Percentiles rank a stretch among this genome's conserved stretches.
Evolutionary conservation across 2,797 vertebrate species (phyloP).

Genomic region (Rhinichthys osculus): DNA sequence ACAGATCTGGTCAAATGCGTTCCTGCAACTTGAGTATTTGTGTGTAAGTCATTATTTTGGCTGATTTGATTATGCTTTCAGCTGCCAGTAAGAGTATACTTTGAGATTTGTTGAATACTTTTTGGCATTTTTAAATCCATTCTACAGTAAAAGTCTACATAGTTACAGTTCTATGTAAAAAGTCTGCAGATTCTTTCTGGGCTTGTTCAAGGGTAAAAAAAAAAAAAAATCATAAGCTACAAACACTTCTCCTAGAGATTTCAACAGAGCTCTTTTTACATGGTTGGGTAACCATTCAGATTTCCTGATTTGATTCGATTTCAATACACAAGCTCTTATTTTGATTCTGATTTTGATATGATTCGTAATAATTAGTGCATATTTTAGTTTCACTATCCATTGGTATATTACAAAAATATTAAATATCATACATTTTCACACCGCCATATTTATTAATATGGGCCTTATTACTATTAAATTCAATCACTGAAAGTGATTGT

Average conservation of each 20-base stretch:
- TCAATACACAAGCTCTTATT: neutral
- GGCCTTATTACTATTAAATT: neutral
- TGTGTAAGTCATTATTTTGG: neutral
- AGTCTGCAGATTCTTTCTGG: conserved; percentile 8
- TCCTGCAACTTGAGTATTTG: neutral
- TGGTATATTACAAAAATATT: neutral
- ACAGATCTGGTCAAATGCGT: neutral
- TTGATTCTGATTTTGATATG: neutral
- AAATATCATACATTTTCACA: neutral
- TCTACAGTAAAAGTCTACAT: too few relatives aligned
- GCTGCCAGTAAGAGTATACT: neutral
- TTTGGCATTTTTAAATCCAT: neutral
- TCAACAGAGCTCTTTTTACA: neutral
- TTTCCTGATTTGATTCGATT: neutral
- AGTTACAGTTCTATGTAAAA: too few relatives aligned
- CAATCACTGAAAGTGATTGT: too few relatives aligned
- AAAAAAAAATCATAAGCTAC: neutral
- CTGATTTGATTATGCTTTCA: neutral
- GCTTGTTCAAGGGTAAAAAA: neutral
- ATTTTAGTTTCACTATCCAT: neutral
- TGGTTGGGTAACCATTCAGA: neutral
- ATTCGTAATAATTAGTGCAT: neutral
- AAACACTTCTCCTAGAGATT: neutral
- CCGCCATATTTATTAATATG: neutral
- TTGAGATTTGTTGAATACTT: neutral